Evolutionary conservation across 2,888 invertebrate species (phyloP), one percentile per base, ranked within the genome.

Genomic region (Lasius fuliginosus): DNA sequence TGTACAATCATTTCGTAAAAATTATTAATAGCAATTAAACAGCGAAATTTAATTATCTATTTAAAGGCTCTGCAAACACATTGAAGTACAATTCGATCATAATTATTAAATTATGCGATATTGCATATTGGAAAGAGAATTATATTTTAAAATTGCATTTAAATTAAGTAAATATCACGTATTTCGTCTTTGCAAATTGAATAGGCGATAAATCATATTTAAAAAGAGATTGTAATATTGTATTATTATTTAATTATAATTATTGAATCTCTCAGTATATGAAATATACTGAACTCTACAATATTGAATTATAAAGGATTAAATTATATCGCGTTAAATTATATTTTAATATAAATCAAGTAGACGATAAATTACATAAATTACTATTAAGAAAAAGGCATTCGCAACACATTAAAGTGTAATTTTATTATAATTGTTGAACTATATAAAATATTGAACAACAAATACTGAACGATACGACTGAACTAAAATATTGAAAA

Each of bases 361-460:
- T 30, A 40, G 30, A 56, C 12, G 12, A 18, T 60, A 74, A 60
- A 74, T 74, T 60, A 23, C 40, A 15, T 27, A 9, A n/a, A n/a
- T n/a, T n/a, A 23, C 23, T 58, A 9, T 5, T 23, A 0, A 23
- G 15, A 4, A 23, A 15, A 30, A 33, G n/a, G 15, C 8, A 46
- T 30, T 75, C 1, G 1, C 49, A 49, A 18, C 1, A 8, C 49
- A 75, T 64, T 64, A 6, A 75, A 42, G 18, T 42, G 18, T 30
- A n/a, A 36, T 74, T 74, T 74, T 27, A 62, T 62, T 74, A 46
- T 62, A 33, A 62, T 23, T 62, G 12, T 60, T 30, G 15, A 74
- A 18, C 40, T 73, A 12, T 30, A 56, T 30, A 56, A 60, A 30
- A 60, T 73, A 60, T 0, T 12, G 42, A 42, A 12, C 30, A 23